Percentiles rank a stretch among this genome's conserved stretches.
Conservation (phyloP, 2,888 invertebrate genomes). For the Arrhopalites spinosus region DNA sequence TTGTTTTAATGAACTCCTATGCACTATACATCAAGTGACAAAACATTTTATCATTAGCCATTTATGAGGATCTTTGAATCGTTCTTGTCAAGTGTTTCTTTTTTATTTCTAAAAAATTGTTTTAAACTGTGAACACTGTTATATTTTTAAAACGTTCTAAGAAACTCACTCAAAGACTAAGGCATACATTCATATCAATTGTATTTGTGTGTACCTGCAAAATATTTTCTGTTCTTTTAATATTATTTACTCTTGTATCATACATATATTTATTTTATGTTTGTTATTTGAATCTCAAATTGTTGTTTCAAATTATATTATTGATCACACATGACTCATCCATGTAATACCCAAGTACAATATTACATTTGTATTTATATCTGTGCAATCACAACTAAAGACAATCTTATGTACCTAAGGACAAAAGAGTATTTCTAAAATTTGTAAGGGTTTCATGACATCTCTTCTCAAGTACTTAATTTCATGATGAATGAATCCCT, state of each 20-base stretch:
- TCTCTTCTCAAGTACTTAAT: background rate
- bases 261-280: background rate
- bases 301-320: background rate
- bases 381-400: background rate
- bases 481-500: background rate
- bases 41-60: too few species aligned
- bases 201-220: background rate
- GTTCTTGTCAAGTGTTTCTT: background rate
- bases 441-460: too few species aligned
- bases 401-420: background rate
- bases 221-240: background rate
- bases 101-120: background rate
- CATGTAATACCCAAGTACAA: background rate
- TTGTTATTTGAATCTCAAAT: conserved; percentile 1
- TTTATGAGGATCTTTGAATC: too few species aligned
- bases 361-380: background rate
- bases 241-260: background rate
- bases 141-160: too few species aligned
- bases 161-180: too few species aligned
- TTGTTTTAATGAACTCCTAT: too few species aligned
- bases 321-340: background rate
- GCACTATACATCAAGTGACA: too few species aligned
- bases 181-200: background rate
- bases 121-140: too few species aligned
- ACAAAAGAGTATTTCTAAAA: background rate